Base-by-base conservation (phyloP, 2,113 vertebrate genomes). In the Noctilio leporinus region DNA sequence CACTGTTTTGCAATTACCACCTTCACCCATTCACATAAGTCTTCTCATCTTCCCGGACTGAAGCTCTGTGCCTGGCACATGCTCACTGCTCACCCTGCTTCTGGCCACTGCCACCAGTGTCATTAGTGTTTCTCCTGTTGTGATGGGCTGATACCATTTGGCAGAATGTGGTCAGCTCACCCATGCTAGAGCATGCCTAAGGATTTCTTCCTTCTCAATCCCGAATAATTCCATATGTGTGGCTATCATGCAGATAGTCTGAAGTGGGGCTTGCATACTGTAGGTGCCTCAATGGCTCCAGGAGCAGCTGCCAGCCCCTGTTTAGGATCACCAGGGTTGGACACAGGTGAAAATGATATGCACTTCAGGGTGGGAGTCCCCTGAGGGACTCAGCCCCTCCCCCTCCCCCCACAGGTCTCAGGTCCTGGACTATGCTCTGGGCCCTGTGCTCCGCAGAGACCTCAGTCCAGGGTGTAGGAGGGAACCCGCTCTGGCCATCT, bases 281-380 rank as follows among this genome's bases (percentile, higher is more conserved):
- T 35, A 2, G 67, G 40, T 0, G 1, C 53, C 69, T 33, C 45
- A 0, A 12, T 38, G 55, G 10, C 33, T 35, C 75, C 0, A 0
- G 24, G 64, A 70, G 10, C 26, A 7, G 19, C 72, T 62, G 91
- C 35, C 2, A 0, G 1, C 26, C 19, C 24, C 51, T 35, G 55
- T 26, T 53, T 5, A 26, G n/a, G 3, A 5, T 53, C 35, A 5
- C 80, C 53, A 28, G 3, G 24, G 45, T 24, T 30, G 33, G 57
- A 83, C 92, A 22, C 47, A 53, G 57, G 38, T 4, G 26, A 14
- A 51, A 20, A 38, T 5, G 5, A 28, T 0, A 0, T 43, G 24
- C 22, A 62, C 64, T 75, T 43, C 51, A 20, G 7, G 20, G 30
- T n/a, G 24, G 15, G 62, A 35, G 10, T 26, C 40, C 28, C 19